These are phyloP conservation scores for Portevinia maculata DNA, from an alignment of 2,888 invertebrate genomes.

Conservation along the genomic window DNA sequence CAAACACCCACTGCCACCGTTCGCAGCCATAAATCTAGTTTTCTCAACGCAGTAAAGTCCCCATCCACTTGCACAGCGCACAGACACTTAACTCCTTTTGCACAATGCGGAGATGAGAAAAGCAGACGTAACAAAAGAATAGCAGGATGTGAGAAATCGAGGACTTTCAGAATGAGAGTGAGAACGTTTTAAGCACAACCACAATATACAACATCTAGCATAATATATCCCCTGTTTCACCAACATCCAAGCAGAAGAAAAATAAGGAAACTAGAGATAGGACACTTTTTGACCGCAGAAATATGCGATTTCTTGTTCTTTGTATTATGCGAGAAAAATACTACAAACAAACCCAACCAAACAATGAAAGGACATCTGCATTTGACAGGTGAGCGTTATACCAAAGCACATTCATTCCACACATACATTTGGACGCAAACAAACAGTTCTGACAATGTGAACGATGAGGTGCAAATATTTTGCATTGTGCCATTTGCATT, in stretches of 20 bases:
- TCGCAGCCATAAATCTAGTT: constrained; percentile 47
- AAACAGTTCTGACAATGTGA: constrained; percentile 21
- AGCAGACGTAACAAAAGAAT: constrained; percentile 23
- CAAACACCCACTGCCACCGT: constrained; percentile 16
- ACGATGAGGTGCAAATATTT: constrained; percentile 65
- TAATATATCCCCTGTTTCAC: not conserved
- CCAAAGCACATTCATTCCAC: not conserved
- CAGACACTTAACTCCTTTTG: not conserved
- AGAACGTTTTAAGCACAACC: constrained; percentile 37
- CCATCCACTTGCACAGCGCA: not conserved
- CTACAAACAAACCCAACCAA: constrained; percentile 25
- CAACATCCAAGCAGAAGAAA: not conserved
- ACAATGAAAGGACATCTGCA: constrained; percentile 56
- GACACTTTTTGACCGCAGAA: constrained; percentile 65
- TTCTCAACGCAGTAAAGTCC: constrained; percentile 19
- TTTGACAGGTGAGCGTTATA: constrained; percentile 59
- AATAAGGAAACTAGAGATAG: constrained; percentile 3
- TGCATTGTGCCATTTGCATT: constrained; percentile 56
- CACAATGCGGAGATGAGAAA: constrained; percentile 1
- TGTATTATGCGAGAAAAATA: constrained; percentile 33
- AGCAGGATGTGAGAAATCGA: constrained; percentile 51
- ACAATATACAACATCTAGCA: constrained; percentile 39
- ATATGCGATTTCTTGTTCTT: constrained; percentile 60
- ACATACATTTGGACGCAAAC: not conserved
- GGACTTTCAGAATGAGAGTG: constrained; percentile 2